Evolutionary conservation across 2,888 invertebrate genomes (phyloP), one percentile per base, ranked within the genome.

Genomic region (Pomacea canaliculata): DNA sequence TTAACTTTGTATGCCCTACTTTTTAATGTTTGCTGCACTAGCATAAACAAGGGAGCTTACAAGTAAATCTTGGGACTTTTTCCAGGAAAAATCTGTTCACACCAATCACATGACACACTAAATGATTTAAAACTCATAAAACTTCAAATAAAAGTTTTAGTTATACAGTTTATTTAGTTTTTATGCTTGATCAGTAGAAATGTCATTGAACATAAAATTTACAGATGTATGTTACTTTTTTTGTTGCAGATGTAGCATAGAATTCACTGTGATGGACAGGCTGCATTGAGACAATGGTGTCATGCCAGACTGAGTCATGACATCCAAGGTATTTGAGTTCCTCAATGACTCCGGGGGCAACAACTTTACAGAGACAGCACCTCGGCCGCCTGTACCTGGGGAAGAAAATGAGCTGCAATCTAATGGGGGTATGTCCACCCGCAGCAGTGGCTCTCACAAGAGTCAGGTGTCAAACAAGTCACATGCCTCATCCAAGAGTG

Each of bases 401-500:
- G 90, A 90, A 80, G 90, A 90, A 81, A 90, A 89, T 85, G 90
- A 90, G 77, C 85, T 85, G 23, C 86, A 86, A 74, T 88, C 88
- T 37, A 89, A 88, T 84, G 89, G 88, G 51, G 89, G 90, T 18
- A 86, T 86, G 80, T 89, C 89, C 49, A 89, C 88, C 37, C 80
- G 84, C 69, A 89, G 88, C 79, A 86, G 87, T 77, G 87, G 86
- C 78, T 89, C 89, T 7, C 87, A 87, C 80, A 88, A 88, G 80
- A 89, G 89, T 77, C 87, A 86, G 78, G 78, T 83, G 63, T 87
- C 87, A n/a, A 83, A 71, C 71, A 83, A 83, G 68, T 81, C 80
- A 56, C 77, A 77, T 65, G 71, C 77, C 16, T 86, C 85, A 48
- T 81, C 82, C 59, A 82, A 85, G 78, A 87, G 87, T 82, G 81